Conservation (phyloP, 2,888 invertebrate genomes). For the Drosophila leonis region DNA sequence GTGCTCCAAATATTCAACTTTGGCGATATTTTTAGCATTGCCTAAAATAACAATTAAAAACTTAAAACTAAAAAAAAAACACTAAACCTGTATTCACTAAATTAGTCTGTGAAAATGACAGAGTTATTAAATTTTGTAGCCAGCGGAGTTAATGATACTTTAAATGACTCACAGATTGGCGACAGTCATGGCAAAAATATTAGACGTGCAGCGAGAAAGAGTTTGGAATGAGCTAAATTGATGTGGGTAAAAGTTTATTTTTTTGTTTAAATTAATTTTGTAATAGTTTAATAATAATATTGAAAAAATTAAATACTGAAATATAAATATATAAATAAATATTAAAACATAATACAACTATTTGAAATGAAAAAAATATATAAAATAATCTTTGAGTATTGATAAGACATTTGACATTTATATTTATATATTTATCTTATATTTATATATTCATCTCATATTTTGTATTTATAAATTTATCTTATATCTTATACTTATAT, state of each 20-base stretch:
- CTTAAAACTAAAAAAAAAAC: not conserved
- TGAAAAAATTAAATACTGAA: no score
- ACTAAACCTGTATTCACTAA: not conserved
- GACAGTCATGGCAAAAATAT: not conserved
- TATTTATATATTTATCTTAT: no score
- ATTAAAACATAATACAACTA: no score
- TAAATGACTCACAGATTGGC: not conserved
- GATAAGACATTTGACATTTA: no score
- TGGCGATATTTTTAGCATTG: not conserved
- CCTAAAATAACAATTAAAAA: slow-evolving; percentile 1
- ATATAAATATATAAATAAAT: no score
- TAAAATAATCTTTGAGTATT: no score
- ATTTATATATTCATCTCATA: no score
- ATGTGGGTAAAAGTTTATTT: no score
- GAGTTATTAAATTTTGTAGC: not conserved
- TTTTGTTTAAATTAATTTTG: not conserved
- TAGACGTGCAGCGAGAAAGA: not conserved
- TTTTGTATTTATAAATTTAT: no score
- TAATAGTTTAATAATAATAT: no score
- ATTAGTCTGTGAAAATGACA: not conserved
- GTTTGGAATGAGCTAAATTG: no score
- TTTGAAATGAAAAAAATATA: no score
- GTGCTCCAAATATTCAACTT: not conserved
- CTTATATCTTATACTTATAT: not conserved
- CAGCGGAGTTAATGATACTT: not conserved